Base-by-base conservation (phyloP, 2,797 vertebrate species). In the Onychomys arenicola region DNA sequence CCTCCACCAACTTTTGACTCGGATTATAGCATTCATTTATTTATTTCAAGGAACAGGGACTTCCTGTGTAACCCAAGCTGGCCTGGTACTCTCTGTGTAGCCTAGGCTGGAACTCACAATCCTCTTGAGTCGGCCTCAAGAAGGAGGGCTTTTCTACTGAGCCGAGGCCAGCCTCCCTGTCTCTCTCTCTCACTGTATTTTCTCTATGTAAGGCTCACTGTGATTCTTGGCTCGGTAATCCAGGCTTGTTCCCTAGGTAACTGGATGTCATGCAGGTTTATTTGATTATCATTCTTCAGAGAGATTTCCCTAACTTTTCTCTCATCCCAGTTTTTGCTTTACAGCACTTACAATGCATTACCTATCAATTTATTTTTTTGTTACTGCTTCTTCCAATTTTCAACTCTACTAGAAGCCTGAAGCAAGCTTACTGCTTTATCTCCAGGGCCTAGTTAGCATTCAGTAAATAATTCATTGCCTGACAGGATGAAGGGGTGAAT, bases 231-330 rank as follows among this genome's bases (percentile, higher is more conserved):
- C 57, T 49, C 57, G 19, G 57, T 19, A 55, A 32, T 3, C 0
- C 27, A 23, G 69, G 34, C 52, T 40, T 43, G 27, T 89, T 89
- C 40, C 55, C 71, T 43, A 76, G 37, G 52, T 55, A 43, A 59
- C 69, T 8, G 69, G 67, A 73, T 4, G 37, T 43, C 86, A 59
- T 29, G 17, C 52, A 57, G 86, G 27, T 59, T 76, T 59, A 75
- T 89, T 89, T 89, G 86, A 46, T 76, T 59, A 89, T 59, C 37
- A 25, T 43, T 76, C 55, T 27, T 89, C 86, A 89, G 69, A 59
- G 86, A 34, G 49, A 73, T 71, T 88, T 73, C 85, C 83, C 67
- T 25, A 73, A 73, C 34, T 57, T 59, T 57, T 73, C 86, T 43
- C 2, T 5, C 40, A 43, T 13, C 37, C 52, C 52, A 46, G 71